These are phyloP conservation scores for Tipula vernalis DNA, from an alignment of 2,888 invertebrate genomes.

Conservation along the genomic window DNA sequence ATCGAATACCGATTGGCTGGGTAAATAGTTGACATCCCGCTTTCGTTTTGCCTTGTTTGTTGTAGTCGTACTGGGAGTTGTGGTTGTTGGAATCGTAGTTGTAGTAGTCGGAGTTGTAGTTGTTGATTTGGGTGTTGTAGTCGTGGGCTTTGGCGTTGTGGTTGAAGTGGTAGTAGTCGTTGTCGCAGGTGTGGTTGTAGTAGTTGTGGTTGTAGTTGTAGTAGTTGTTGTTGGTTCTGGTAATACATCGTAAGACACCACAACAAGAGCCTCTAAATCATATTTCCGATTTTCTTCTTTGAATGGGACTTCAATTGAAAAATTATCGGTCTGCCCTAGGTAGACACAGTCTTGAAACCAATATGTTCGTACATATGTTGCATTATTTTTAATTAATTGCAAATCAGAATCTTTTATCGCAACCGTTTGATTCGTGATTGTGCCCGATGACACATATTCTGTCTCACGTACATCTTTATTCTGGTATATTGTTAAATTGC, in stretches of 20 bases:
- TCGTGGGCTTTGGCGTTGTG: constrained; percentile 28
- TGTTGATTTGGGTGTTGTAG: constrained; percentile 29
- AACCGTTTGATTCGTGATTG: constrained; percentile 45
- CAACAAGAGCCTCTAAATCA: constrained; percentile 54
- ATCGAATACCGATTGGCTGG: not conserved
- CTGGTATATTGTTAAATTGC: constrained; percentile 51
- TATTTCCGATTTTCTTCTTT: constrained; percentile 45
- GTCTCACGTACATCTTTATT: constrained; percentile 41
- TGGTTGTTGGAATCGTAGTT: constrained; percentile 26
- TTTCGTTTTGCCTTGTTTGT: constrained; percentile 21
- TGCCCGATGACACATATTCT: constrained; percentile 50
- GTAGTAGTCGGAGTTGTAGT: constrained; percentile 25
- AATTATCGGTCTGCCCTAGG: constrained; percentile 48
- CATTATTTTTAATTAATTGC: constrained; percentile 42
- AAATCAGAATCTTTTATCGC: constrained; percentile 46
- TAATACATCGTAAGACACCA: constrained; percentile 53
- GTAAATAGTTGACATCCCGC: not conserved
- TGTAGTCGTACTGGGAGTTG: constrained; percentile 23
- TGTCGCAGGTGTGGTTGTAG: constrained; percentile 37
- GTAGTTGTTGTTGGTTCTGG: constrained; percentile 33
- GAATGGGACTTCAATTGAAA: constrained; percentile 50
- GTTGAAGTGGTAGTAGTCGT: constrained; percentile 37
- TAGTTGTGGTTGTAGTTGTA: constrained; percentile 31
- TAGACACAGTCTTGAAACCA: constrained; percentile 73
- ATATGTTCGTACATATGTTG: constrained; percentile 47